Evolutionary conservation across 2,113 vertebrate species (phyloP).

Genomic region (Echinops telfairi): DNA sequence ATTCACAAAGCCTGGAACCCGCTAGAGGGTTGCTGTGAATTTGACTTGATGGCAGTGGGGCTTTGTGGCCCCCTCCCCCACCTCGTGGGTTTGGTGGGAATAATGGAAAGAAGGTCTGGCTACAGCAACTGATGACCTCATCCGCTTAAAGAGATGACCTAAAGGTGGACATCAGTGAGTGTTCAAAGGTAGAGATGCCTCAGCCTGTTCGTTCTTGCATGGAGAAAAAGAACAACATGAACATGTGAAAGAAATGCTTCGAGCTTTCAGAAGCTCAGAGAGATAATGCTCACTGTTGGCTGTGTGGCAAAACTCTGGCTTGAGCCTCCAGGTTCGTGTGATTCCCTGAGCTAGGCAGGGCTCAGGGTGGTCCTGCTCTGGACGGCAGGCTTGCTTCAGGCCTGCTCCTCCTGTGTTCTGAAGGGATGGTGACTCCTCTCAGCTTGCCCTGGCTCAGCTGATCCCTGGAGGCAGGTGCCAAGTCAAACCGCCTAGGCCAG

Average conservation of each 20-base stretch:
- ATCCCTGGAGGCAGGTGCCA: background rate
- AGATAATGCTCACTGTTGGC: background rate
- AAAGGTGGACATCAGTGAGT: constrained; percentile 31
- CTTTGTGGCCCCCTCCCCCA: too few species aligned
- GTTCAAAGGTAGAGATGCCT: constrained; percentile 15
- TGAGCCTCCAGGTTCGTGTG: background rate
- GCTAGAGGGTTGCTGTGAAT: too few species aligned
- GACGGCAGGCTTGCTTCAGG: background rate
- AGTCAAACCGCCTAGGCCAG: background rate
- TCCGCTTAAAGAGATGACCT: constrained; percentile 45
- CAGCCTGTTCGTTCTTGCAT: constrained; percentile 16
- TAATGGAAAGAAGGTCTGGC: constrained; percentile 27
- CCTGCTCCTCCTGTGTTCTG: background rate
- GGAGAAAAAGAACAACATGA: constrained; percentile 55
- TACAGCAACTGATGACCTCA: background rate
- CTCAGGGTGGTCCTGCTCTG: background rate
- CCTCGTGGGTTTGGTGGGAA: too few species aligned
- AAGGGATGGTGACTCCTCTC: too few species aligned
- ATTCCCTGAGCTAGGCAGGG: background rate
- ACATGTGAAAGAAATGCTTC: constrained; percentile 18
- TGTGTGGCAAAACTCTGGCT: background rate
- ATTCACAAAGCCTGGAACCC: too few species aligned
- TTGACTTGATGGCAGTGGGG: too few species aligned
- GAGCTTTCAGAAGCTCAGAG: constrained; percentile 1
- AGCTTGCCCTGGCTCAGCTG: background rate